Evolutionary conservation across 2,888 invertebrate genomes (phyloP), one percentile per base, ranked within the genome.

Genomic region (Cataglyphis altisquamis): DNA sequence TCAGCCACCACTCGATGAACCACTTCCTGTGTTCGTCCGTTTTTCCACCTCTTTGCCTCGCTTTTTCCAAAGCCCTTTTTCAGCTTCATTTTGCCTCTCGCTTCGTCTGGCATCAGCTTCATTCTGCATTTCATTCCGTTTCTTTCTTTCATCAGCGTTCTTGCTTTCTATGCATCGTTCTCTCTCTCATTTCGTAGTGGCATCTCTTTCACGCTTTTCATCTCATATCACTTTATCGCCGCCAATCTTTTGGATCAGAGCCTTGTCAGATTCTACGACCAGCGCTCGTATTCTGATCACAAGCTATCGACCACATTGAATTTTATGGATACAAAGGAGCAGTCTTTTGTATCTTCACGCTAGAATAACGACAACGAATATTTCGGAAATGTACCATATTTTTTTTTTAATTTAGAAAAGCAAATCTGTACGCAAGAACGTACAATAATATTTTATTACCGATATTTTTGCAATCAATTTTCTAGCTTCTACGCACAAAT

Each of bases 231-330:
- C 52, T 77, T 77, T 77, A 18, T 25, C 15, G 52, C 15, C 18
- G 18, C 48, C 75, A 39, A 64, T 41, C 39, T 55, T 67, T 77
- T 67, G 36, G 52, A 67, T 77, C 32, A 21, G 48, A 74, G 32
- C 45, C 29, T 77, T 55, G 25, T 67, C 25, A 52, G 39, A 5
- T 86, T 86, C 73, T 80, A 85, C 78, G 60, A 45, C n/a, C 36
- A 18, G 48, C 52, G n/a, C n/a, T 41, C 52, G 77, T 87, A 90
- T 90, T 91, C 88, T 85, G 84, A 89, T 90, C 88, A 88, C 91
- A 87, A 84, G 67, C 75, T 45, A 68, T 78, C 63, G 77, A 77
- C 86, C 85, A 86, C 84, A 87, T 89, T 85, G 63, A 85, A 86
- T 88, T 88, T 89, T 86, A 88, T 85, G 78, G 77, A 83, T 70